Evolutionary conservation across 2,797 vertebrate genomes (phyloP), one percentile per base, ranked within the genome.

Genomic region (Fundulus diaphanus): DNA sequence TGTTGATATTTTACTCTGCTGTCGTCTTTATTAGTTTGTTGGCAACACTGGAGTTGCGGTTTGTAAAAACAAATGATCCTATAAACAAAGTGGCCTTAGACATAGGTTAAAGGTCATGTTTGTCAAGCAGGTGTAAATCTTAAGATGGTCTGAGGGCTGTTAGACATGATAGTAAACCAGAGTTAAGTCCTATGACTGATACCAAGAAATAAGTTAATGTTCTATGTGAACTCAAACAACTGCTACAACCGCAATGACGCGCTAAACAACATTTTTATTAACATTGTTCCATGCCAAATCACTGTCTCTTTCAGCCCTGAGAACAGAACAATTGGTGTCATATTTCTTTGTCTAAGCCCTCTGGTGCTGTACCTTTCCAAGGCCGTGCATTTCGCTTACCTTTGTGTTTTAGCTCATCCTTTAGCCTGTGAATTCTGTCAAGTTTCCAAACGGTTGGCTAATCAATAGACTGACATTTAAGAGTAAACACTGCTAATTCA

Each of bases 221-320:
- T 90, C 54, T 4, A 87, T 77, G 61, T 74, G 72, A 85, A 82
- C 24, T 84, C 68, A 89, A 89, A 88, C 82, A 88, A 80, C 78
- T 29, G 24, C 68, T 68, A 24, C 72, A 27, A 46, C 27, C 27
- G 3, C 33, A 68, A 7, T 77, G 84, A 83, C 46, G 12, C 56
- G 4, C 35, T 29, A 48, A 48, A 61, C 24, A 20, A 59, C 51
- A 79, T 29, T 51, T 74, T 52, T 66, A 66, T 35, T 73, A 63
- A 76, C 70, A 73, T 73, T 74, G 54, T 51, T 79, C 37, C 35
- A 24, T 27, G 15, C 40, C 59, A 76, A 80, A 33, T 59, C 78
- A 83, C 72, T 82, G 88, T 87, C 85, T 85, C 74, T 82, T 79
- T 35, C 35, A 67, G 56, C 46, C 37, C 37, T n/a, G 81, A 48